Percentiles rank a stretch among this genome's conserved stretches.
phyloP scores from a whole-genome alignment of 2,797 vertebrate species.

The Philypnodon macrostomus region DNA sequence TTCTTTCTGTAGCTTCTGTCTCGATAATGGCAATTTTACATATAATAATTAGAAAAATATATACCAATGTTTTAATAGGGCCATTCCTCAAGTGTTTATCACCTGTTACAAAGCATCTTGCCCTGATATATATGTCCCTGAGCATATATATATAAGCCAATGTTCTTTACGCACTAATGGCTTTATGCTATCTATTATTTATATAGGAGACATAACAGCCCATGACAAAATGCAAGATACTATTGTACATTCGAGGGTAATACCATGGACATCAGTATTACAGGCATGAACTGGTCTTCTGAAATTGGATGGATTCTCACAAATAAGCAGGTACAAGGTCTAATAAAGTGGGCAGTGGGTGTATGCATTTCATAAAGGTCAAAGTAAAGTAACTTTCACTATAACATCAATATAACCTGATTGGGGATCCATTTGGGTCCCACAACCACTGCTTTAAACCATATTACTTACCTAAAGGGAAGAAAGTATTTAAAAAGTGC shows the following conservation, averaged over 20 bases:
- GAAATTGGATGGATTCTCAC: no score
- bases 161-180: slow-evolving; percentile 2
- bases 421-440: background rate
- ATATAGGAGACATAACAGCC: background rate
- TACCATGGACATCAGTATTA: no score
- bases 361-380: background rate
- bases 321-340: no score
- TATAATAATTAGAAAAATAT: no score
- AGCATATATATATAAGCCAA: background rate
- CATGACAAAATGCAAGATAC: slow-evolving; percentile 1
- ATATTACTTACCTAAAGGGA: background rate
- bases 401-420: background rate
- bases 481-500: background rate
- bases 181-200: slow-evolving; percentile 3
- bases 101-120: background rate
- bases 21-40: no score
- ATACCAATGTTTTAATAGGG: no score
- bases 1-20: no score
- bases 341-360: no score
- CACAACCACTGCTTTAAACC: background rate
- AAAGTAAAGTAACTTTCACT: background rate
- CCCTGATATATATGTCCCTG: background rate
- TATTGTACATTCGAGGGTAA: background rate
- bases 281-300: no score
- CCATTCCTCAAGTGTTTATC: no score